phyloP scores from a whole-genome alignment of 1,140 invertebrate genomes.

The Ceratina japonica region DNA sequence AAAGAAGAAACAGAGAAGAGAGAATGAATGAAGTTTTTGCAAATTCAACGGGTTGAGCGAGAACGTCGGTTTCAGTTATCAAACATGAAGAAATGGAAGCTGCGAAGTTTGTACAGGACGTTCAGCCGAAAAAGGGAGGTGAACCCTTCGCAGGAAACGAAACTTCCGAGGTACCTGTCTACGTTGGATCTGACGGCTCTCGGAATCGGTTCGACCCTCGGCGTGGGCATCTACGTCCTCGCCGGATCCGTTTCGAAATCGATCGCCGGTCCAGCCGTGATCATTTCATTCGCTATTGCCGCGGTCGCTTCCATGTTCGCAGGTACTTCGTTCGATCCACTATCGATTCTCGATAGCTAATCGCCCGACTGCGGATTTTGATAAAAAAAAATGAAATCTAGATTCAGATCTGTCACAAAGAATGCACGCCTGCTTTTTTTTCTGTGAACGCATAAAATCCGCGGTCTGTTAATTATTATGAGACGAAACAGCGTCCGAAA shows the following conservation, averaged over 20 bases:
- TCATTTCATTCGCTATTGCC: constrained; percentile 91
- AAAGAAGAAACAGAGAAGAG: too few relatives aligned
- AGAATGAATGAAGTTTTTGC: too few relatives aligned
- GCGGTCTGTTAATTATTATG: too few relatives aligned
- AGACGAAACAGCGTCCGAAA: neutral
- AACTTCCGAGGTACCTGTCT: constrained; percentile 85
- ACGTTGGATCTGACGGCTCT: constrained; percentile 88
- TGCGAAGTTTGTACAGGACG: constrained; percentile 41
- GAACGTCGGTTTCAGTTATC: constrained; percentile 39
- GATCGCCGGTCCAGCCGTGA: constrained; percentile 89
- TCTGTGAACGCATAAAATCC: neutral
- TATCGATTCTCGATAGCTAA: neutral
- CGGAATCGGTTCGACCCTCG: constrained; percentile 92
- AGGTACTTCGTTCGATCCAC: constrained; percentile 79
- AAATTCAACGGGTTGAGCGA: too few relatives aligned
- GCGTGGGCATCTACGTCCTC: constrained; percentile 93
- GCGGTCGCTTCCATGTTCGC: constrained; percentile 92
- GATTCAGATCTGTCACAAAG: too few relatives aligned
- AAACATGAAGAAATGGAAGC: constrained; percentile 48
- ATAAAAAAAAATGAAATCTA: too few relatives aligned
- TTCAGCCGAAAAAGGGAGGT: constrained; percentile 68
- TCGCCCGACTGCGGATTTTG: too few relatives aligned
- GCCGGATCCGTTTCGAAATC: constrained; percentile 91
- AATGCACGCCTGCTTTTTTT: too few relatives aligned
- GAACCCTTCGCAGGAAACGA: constrained; percentile 69